Percentiles rank a stretch among this genome's conserved stretches.
Evolutionary conservation across 2,888 invertebrate genomes (phyloP).

Genomic region (Leucophenga montana): DNA sequence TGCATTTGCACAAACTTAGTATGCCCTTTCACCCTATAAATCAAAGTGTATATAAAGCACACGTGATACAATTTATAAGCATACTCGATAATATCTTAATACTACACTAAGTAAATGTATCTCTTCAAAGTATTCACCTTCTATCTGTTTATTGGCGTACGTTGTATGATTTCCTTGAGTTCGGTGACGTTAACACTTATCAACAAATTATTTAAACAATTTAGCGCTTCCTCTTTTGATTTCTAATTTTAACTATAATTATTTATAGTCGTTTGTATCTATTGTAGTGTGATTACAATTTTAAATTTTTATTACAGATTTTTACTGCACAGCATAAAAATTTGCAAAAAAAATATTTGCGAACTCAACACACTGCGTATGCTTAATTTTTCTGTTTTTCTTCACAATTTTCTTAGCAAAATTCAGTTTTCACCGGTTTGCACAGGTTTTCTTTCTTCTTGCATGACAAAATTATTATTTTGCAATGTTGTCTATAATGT

Average conservation of each 20-base stretch:
- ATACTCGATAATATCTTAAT: too few species aligned
- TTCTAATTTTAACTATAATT: background rate
- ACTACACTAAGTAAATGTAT: too few species aligned
- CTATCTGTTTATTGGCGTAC: background rate
- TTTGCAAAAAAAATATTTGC: too few species aligned
- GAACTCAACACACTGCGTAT: conserved; percentile 10
- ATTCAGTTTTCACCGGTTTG: conserved; percentile 47
- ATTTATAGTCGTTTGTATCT: background rate
- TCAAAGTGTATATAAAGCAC: too few species aligned
- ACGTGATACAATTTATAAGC: conserved; percentile 6
- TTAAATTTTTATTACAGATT: background rate
- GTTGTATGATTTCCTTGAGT: background rate
- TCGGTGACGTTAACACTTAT: background rate
- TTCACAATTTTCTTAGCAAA: background rate
- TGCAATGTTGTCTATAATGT: conserved; percentile 7
- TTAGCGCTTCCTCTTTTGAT: too few species aligned
- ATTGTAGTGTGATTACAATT: background rate
- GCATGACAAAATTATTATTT: conserved; percentile 16
- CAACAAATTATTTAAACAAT: too few species aligned
- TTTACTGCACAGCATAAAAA: too few species aligned
- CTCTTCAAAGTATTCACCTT: conserved; percentile 15
- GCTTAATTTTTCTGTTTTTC: background rate
- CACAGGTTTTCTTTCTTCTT: conserved; percentile 28
- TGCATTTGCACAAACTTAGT: too few species aligned
- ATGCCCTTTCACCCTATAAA: too few species aligned